These are phyloP conservation scores for Epinephelus malabaricus DNA, from an alignment of 2,797 vertebrate species.

Conservation along the genomic window DNA sequence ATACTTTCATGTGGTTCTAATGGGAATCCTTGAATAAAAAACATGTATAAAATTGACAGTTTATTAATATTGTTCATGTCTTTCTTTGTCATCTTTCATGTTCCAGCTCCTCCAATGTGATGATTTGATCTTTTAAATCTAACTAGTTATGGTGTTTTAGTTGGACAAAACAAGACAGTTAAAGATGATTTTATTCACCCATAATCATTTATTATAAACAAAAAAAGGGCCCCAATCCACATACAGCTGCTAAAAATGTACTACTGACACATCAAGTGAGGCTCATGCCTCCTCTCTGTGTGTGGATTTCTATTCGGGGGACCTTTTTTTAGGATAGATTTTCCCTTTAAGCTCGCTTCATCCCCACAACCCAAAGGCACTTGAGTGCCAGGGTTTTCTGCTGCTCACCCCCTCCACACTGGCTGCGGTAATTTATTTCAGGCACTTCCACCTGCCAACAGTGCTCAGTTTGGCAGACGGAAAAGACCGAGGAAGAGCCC, in stretches of 20 bases:
- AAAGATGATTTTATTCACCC: neutral
- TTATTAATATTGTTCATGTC: neutral
- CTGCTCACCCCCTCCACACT: conserved; percentile 30
- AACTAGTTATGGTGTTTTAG: neutral
- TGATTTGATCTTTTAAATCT: too few relatives aligned
- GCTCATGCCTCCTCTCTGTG: conserved; percentile 24
- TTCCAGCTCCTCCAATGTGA: neutral
- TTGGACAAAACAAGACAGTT: neutral
- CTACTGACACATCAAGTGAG: neutral
- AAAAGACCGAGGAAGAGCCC: conserved; percentile 66
- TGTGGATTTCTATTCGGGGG: conserved; percentile 38
- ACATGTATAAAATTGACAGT: neutral
- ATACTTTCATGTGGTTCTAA: too few relatives aligned
- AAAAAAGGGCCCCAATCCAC: neutral
- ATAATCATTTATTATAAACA: neutral
- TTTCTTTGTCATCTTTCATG: neutral
- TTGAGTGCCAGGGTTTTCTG: conserved; percentile 53
- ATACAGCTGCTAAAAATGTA: conserved; percentile 9
- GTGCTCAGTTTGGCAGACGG: conserved; percentile 75
- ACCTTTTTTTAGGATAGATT: conserved; percentile 59
- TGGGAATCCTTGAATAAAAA: too few relatives aligned
- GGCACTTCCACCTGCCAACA: conserved; percentile 83
- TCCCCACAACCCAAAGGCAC: conserved; percentile 54
- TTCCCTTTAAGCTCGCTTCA: conserved; percentile 60
- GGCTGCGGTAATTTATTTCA: conserved; percentile 81